Conservation (phyloP, 2,888 invertebrate genomes). For the Pycnomerus fuliginosus region DNA sequence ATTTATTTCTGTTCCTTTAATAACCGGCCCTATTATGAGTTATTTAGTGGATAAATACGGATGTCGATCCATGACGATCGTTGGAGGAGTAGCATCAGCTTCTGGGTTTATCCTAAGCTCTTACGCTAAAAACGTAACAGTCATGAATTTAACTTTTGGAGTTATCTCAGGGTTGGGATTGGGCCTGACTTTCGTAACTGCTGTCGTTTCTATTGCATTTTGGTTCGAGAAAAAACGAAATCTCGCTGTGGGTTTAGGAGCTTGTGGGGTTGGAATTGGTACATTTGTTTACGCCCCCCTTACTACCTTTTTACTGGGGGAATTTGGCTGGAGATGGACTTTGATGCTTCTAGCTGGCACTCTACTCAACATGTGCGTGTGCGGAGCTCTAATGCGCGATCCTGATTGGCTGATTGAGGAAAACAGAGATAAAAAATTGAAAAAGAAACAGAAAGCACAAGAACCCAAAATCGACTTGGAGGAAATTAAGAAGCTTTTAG, state of each 20-base stretch:
- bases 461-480: too few relatives aligned
- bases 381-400: constrained; percentile 84
- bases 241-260: constrained; percentile 83
- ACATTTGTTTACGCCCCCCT: constrained; percentile 86
- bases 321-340: constrained; percentile 85
- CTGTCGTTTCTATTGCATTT: constrained; percentile 87
- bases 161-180: constrained; percentile 81
- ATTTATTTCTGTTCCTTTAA: constrained; percentile 63
- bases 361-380: constrained; percentile 80
- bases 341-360: constrained; percentile 77
- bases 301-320: constrained; percentile 74
- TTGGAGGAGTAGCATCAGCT: constrained; percentile 71
- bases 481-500: too few relatives aligned
- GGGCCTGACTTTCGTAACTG: constrained; percentile 83
- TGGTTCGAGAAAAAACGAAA: constrained; percentile 89
- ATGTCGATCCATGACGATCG: constrained; percentile 47
- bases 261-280: constrained; percentile 86
- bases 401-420: constrained; percentile 87
- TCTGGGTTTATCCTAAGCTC: constrained; percentile 76
- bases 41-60: constrained; percentile 84
- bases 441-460: too few relatives aligned
- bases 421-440: too few relatives aligned
- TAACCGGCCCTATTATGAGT: constrained; percentile 80
- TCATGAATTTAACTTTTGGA: constrained; percentile 83
- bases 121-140: constrained; percentile 68